phyloP scores from a whole-genome alignment of 2,888 invertebrate genomes.

The Drosophila kuntzei region DNA sequence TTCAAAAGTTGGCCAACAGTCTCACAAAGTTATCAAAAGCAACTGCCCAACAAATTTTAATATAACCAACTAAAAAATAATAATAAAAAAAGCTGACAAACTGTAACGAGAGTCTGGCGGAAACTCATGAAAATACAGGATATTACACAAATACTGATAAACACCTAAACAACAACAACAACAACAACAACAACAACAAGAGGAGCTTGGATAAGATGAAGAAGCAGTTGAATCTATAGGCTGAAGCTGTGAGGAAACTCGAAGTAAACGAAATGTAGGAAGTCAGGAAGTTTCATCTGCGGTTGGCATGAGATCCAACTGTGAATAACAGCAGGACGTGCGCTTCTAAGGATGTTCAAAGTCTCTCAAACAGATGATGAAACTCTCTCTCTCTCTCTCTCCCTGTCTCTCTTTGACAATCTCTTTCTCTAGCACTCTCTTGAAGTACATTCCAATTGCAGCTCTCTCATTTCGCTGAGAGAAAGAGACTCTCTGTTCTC shows the following conservation, averaged over 20 bases:
- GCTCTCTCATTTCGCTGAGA: constrained; percentile 11
- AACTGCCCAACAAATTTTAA: constrained; percentile 26
- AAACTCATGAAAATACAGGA: constrained; percentile 78
- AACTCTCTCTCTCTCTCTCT: constrained; percentile 5
- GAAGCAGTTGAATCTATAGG: constrained; percentile 2
- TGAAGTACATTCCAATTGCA: constrained; percentile 27
- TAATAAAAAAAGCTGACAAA: constrained; percentile 15
- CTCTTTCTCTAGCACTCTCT: constrained; percentile 1
- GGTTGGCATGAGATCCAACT: constrained; percentile 59
- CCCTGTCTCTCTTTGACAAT: neutral
- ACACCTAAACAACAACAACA: constrained; percentile 17
- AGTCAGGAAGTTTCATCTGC: constrained; percentile 75
- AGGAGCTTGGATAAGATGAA: constrained; percentile 6
- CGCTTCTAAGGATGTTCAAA: constrained; percentile 54
- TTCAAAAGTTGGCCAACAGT: constrained; percentile 10
- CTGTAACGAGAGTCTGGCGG: constrained; percentile 51
- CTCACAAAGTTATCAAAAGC: constrained; percentile 39
- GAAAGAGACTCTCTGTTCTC: constrained; percentile 9
- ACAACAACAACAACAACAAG: neutral
- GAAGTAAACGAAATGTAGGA: constrained; percentile 62
- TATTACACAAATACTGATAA: constrained; percentile 69
- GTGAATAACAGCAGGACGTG: constrained; percentile 62
- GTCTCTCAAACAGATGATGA: constrained; percentile 61
- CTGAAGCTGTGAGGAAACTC: constrained; percentile 7
- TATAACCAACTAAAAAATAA: constrained; percentile 33